Percentiles rank a stretch among this genome's conserved stretches.
These are phyloP conservation scores for Desmophyllum pertusum DNA, from an alignment of 92 coral and sea anemone species.

Conservation along the genomic window DNA sequence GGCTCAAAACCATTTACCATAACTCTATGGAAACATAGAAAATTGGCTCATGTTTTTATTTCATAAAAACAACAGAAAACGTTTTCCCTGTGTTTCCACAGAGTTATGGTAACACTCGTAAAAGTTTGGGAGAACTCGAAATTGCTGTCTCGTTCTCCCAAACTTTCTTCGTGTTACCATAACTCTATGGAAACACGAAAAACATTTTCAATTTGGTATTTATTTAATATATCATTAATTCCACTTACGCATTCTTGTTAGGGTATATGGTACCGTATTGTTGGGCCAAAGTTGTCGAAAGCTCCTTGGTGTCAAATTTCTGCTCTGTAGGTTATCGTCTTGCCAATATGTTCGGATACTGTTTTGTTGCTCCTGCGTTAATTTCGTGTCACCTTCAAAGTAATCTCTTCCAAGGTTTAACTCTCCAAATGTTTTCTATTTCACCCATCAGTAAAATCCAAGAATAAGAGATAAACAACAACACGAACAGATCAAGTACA, in stretches of 20 bases:
- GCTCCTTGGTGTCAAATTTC: constrained; percentile 51
- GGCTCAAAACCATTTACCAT: too few species aligned
- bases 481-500: not conserved
- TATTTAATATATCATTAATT: not conserved
- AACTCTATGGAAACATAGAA: too few species aligned
- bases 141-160: too few species aligned
- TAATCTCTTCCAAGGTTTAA: constrained; percentile 59
- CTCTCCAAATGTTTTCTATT: constrained; percentile 50
- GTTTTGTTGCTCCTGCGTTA: constrained; percentile 55
- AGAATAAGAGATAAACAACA: not conserved
- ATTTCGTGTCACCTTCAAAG: constrained; percentile 72
- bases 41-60: too few species aligned
- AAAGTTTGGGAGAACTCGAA: too few species aligned
- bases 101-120: too few species aligned
- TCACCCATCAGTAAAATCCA: not conserved
- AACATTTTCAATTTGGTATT: too few species aligned
- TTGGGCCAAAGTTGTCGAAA: constrained; percentile 68
- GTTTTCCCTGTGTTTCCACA: too few species aligned
- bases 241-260: constrained; percentile 56
- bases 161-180: too few species aligned
- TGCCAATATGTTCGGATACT: constrained; percentile 28
- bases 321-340: constrained; percentile 27
- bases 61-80: too few species aligned
- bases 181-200: too few species aligned
- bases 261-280: constrained; percentile 52